Conservation (phyloP, 1,140 invertebrate species). For the Diorhabda carinulata region DNA sequence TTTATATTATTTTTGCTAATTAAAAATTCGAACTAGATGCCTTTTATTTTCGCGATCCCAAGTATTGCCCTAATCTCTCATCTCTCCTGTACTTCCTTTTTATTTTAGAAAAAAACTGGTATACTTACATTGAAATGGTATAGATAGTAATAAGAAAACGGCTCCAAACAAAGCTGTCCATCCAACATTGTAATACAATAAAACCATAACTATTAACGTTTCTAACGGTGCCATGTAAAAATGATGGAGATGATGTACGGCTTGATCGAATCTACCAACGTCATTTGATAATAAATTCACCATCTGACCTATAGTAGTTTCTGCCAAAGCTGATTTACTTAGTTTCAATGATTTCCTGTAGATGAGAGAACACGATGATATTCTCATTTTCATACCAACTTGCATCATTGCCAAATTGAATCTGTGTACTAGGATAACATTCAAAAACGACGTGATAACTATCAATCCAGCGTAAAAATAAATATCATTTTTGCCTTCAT, state of each 20-base stretch:
- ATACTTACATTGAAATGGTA: constrained; percentile 73
- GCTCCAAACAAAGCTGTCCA: constrained; percentile 64
- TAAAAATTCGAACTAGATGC: too few relatives aligned
- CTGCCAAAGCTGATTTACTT: constrained; percentile 61
- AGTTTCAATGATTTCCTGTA: constrained; percentile 71
- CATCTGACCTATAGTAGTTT: constrained; percentile 77
- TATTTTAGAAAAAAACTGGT: too few relatives aligned
- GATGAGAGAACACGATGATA: constrained; percentile 74
- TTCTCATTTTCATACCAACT: constrained; percentile 74
- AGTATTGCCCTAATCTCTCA: too few relatives aligned
- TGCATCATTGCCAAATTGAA: constrained; percentile 58
- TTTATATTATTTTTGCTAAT: too few relatives aligned
- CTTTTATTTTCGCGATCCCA: too few relatives aligned
- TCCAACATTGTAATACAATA: constrained; percentile 71
- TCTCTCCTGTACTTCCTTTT: too few relatives aligned
- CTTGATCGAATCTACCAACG: constrained; percentile 64
- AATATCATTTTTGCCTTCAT: constrained; percentile 49
- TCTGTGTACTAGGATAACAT: constrained; percentile 71
- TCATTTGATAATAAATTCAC: constrained; percentile 86
- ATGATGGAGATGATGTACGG: constrained; percentile 61
- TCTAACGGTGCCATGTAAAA: constrained; percentile 72
- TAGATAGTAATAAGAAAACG: constrained; percentile 70
- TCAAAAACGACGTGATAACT: constrained; percentile 59
- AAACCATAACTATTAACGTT: constrained; percentile 64
- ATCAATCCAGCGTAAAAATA: constrained; percentile 68